phyloP scores from a whole-genome alignment of 2,797 vertebrate genomes.

The Serranus cabrilla region DNA sequence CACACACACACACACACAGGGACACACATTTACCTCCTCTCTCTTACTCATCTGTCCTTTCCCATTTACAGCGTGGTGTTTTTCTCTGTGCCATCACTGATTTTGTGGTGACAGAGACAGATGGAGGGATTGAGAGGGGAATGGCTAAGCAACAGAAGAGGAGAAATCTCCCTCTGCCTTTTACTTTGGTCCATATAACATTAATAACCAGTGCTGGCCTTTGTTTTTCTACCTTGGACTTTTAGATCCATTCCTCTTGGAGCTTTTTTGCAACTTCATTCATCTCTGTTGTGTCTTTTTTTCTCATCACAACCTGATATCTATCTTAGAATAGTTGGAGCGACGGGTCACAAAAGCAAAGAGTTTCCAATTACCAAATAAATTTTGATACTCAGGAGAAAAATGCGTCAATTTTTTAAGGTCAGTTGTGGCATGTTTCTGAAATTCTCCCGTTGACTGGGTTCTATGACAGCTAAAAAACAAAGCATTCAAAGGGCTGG shows the following conservation, averaged over 20 bases:
- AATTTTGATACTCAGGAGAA: not conserved
- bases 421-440: not conserved
- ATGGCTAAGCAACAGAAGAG: slow-evolving; percentile 42
- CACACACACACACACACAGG: not conserved
- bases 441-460: not conserved
- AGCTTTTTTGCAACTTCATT: not conserved
- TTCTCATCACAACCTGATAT: slow-evolving; percentile 3
- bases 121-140: slow-evolving; percentile 63
- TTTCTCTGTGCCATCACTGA: slow-evolving; percentile 50
- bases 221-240: slow-evolving; percentile 9
- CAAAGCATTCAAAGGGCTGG: not conserved
- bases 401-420: not conserved
- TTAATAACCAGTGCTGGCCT: slow-evolving; percentile 35
- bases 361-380: not conserved
- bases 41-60: slow-evolving; percentile 59
- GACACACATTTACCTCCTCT: slow-evolving; percentile 35
- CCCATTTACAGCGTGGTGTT: slow-evolving; percentile 49
- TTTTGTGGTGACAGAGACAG: slow-evolving; percentile 70
- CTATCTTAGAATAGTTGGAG: not conserved
- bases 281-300: not conserved
- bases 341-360: not conserved
- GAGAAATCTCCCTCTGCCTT: slow-evolving; percentile 46
- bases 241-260: slow-evolving; percentile 18
- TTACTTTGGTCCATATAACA: slow-evolving; percentile 46
- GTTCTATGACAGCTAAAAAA: not conserved